phyloP scores from a whole-genome alignment of 2,888 invertebrate genomes.

The Dendrolimus pini region DNA sequence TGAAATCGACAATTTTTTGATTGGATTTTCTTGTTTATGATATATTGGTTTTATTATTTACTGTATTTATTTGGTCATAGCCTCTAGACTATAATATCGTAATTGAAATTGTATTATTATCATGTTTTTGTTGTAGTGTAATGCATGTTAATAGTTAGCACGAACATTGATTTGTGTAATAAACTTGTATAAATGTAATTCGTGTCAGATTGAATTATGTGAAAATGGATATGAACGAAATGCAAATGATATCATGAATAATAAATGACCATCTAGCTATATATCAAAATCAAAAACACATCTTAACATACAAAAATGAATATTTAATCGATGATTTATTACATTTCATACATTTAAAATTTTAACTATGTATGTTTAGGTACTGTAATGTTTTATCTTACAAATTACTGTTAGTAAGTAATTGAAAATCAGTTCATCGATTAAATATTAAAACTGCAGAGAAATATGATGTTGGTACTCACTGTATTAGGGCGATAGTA shows the following conservation, averaged over 20 bases:
- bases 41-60: not conserved
- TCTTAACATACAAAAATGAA: conserved; percentile 7
- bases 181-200: not conserved
- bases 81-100: not conserved
- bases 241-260: conserved; percentile 29
- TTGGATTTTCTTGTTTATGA: not conserved
- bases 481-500: conserved; percentile 67
- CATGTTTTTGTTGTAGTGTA: too few relatives aligned
- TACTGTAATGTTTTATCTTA: not conserved
- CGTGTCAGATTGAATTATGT: conserved; percentile 4
- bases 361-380: not conserved
- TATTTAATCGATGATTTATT: not conserved
- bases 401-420: not conserved
- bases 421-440: conserved; percentile 25
- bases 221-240: conserved; percentile 18
- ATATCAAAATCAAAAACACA: conserved; percentile 5
- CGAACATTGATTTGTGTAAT: not conserved
- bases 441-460: conserved; percentile 44
- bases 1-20: not conserved
- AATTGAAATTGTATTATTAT: too few relatives aligned
- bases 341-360: not conserved
- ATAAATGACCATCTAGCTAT: conserved; percentile 24
- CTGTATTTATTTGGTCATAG: not conserved
- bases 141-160: not conserved
- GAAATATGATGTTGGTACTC: conserved; percentile 58